phyloP scores from a whole-genome alignment of 2,888 invertebrate species.

The Polietes domitor region DNA sequence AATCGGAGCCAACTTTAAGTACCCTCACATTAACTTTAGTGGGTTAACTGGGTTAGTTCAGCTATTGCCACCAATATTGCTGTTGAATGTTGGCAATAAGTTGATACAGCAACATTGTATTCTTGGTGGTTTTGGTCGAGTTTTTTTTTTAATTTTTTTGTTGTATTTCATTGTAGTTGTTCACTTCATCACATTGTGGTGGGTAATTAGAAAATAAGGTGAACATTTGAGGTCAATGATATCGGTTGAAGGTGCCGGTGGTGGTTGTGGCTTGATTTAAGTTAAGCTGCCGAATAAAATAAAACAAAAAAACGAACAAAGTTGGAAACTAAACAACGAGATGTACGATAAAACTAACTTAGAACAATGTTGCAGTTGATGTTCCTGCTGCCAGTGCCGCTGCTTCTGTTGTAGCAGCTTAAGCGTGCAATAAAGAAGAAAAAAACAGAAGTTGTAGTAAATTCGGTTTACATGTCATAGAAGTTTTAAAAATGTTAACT shows the following conservation, averaged over 20 bases:
- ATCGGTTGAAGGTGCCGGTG: constrained; percentile 55
- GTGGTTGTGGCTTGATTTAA: constrained; percentile 23
- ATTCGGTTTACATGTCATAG: constrained; percentile 11
- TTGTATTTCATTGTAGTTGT: constrained; percentile 8
- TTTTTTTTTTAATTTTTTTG: constrained; percentile 33
- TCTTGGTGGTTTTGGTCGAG: constrained; percentile 12
- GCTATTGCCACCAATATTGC: constrained; percentile 21
- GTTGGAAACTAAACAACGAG: constrained; percentile 18
- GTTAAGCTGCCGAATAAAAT: too few species aligned
- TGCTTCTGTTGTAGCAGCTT: constrained; percentile 22
- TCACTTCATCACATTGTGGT: constrained; percentile 48
- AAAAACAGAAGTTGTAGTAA: background rate
- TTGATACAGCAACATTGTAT: constrained; percentile 34
- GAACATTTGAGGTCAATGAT: constrained; percentile 66
- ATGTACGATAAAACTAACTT: constrained; percentile 26
- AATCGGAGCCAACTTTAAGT: constrained; percentile 42
- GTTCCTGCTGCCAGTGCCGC: constrained; percentile 9
- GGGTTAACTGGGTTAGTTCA: background rate
- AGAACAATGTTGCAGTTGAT: constrained; percentile 48
- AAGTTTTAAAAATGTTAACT: background rate
- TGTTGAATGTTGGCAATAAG: constrained; percentile 14
- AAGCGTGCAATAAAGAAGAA: background rate
- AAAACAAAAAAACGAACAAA: constrained; percentile 17
- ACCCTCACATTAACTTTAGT: constrained; percentile 8
- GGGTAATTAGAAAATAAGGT: constrained; percentile 62